Evolutionary conservation across 1,140 invertebrate genomes (phyloP).

Genomic region (Philotrypesis tridentata): DNA sequence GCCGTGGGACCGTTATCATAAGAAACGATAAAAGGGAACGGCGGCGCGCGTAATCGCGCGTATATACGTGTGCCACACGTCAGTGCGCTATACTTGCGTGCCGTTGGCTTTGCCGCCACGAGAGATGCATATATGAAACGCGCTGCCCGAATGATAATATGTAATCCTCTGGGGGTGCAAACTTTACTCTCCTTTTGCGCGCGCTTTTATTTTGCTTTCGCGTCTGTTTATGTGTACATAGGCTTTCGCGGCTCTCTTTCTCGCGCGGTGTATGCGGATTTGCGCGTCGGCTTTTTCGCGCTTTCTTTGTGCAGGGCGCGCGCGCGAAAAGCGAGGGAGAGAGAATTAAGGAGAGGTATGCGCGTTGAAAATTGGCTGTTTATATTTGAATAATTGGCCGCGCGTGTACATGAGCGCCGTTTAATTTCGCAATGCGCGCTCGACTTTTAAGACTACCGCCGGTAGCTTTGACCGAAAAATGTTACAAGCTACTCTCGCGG

Average conservation of each 20-base stretch:
- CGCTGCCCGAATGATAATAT: conserved; percentile 2
- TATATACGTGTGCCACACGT: conserved; percentile 51
- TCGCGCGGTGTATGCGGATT: too few species aligned
- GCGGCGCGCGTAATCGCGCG: conserved; percentile 39
- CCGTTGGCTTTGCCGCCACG: too few species aligned
- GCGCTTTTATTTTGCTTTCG: too few species aligned
- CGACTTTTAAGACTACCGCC: not conserved
- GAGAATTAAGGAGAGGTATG: not conserved
- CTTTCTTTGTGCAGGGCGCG: not conserved
- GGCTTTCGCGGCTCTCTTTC: too few species aligned
- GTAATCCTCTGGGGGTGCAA: too few species aligned
- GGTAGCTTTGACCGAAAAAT: not conserved
- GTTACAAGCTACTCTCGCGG: too few species aligned
- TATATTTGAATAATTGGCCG: conserved; percentile 1
- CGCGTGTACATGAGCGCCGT: not conserved
- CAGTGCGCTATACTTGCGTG: conserved; percentile 28
- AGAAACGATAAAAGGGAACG: conserved; percentile 55
- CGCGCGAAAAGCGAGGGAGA: too few species aligned
- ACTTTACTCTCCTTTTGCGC: too few species aligned
- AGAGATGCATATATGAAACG: not conserved
- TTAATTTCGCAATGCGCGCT: not conserved
- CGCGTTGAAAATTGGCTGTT: not conserved
- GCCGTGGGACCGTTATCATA: conserved; percentile 45
- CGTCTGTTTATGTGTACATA: too few species aligned
- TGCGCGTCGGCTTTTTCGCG: not conserved